phyloP scores from a whole-genome alignment of 2,888 invertebrate species.

The Lobophora halterata region DNA sequence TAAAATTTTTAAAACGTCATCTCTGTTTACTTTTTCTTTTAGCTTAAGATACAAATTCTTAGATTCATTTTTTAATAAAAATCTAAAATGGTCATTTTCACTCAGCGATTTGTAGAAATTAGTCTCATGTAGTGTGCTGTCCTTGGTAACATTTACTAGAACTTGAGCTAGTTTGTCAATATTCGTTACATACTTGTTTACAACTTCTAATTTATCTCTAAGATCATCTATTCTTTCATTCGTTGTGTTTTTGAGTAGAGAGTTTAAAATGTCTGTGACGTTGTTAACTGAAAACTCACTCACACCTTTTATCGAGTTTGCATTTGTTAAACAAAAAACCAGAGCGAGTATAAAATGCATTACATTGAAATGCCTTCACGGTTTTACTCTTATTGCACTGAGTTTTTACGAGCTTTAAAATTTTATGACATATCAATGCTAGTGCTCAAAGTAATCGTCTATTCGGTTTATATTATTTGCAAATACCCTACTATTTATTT shows the following conservation, averaged over 20 bases:
- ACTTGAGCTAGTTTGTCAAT: conserved; percentile 43
- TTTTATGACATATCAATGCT: conserved; percentile 25
- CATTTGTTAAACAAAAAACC: conserved; percentile 17
- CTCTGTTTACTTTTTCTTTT: conserved; percentile 66
- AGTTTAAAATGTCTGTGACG: conserved; percentile 18
- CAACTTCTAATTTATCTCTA: conserved; percentile 49
- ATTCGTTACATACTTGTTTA: conserved; percentile 51
- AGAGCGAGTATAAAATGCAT: conserved; percentile 20
- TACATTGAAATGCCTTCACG: conserved; percentile 14
- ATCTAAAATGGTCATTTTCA: conserved; percentile 52
- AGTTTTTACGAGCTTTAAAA: conserved; percentile 28
- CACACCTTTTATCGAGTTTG: conserved; percentile 13
- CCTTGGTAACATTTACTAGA: conserved; percentile 45
- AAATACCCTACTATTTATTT: no score
- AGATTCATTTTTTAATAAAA: conserved; percentile 40
- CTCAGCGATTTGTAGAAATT: conserved; percentile 56
- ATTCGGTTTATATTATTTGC: no score
- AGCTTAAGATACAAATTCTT: conserved; percentile 60
- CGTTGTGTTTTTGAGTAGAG: conserved; percentile 16
- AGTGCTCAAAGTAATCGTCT: conserved; percentile 18
- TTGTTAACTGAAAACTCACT: conserved; percentile 19
- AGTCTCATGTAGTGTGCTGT: conserved; percentile 50
- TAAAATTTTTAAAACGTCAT: conserved; percentile 57
- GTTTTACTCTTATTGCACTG: conserved; percentile 22
- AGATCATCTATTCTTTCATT: conserved; percentile 48